A percentile compares a stretch with the other conserved stretches of the same genome.
Evolutionary conservation across 2,113 vertebrate species (phyloP).

Genomic region (Hiodon alosoides): DNA sequence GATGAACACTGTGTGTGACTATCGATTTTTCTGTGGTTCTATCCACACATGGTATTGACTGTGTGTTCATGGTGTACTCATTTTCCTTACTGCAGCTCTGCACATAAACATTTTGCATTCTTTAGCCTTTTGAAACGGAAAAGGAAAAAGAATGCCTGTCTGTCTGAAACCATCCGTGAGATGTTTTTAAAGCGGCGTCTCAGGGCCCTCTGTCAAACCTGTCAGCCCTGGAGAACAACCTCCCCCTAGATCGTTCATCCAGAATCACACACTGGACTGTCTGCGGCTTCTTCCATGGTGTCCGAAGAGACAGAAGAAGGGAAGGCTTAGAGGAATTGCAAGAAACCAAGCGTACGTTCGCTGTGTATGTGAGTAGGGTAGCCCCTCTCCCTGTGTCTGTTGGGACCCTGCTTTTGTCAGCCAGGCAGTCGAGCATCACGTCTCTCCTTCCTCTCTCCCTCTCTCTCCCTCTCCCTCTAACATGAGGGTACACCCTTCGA

Average conservation of each 20-base stretch:
- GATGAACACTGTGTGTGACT: no score
- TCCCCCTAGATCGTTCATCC: constrained; percentile 18
- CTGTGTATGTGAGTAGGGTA: constrained; percentile 48
- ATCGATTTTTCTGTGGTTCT: no score
- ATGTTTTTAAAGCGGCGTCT: constrained; percentile 45
- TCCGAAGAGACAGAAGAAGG: constrained; percentile 30
- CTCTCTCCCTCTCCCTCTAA: constrained; percentile 22
- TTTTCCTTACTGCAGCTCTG: no score
- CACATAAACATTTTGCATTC: not conserved
- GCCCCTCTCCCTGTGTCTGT: constrained; percentile 53
- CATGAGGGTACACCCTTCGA: not conserved
- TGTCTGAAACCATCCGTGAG: constrained; percentile 48
- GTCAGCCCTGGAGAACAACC: constrained; percentile 58
- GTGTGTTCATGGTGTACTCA: no score
- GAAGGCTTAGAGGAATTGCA: constrained; percentile 67
- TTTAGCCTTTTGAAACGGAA: not conserved
- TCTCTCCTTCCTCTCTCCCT: constrained; percentile 39
- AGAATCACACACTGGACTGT: constrained; percentile 47
- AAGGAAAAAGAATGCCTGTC: constrained; percentile 32
- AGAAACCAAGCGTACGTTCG: constrained; percentile 63
- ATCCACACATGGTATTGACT: no score
- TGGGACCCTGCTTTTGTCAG: constrained; percentile 70
- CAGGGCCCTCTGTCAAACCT: constrained; percentile 47
- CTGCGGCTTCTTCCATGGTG: constrained; percentile 55
- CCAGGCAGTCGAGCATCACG: constrained; percentile 64